Conservation (phyloP, 1,140 invertebrate genomes). For the Zophobas atratus region DNA sequence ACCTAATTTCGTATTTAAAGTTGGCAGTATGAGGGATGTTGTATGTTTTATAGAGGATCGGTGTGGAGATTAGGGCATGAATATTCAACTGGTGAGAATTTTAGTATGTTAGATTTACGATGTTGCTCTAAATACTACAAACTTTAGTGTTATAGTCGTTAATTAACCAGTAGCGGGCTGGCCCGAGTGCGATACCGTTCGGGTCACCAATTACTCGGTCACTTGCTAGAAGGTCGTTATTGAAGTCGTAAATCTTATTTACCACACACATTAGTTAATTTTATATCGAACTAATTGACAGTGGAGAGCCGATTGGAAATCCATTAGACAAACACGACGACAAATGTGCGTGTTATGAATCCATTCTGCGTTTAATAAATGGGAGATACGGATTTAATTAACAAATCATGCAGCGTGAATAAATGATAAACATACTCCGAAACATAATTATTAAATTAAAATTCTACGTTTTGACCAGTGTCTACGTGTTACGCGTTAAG, state of each 20-base stretch:
- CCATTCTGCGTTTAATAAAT: neutral
- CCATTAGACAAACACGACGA: conserved; percentile 12
- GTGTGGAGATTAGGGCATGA: conserved; percentile 35
- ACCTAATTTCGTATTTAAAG: conserved; percentile 38
- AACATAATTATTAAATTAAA: no score
- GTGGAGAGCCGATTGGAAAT: conserved; percentile 20
- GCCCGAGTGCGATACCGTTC: conserved; percentile 39
- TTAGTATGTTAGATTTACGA: conserved; percentile 43
- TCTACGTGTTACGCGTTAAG: no score
- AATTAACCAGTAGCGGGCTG: conserved; percentile 46
- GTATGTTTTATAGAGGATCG: conserved; percentile 41
- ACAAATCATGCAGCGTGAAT: no score
- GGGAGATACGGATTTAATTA: neutral
- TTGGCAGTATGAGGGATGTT: conserved; percentile 36
- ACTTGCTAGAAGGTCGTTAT: conserved; percentile 44
- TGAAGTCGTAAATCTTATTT: conserved; percentile 45
- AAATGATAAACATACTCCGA: no score
- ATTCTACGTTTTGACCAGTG: no score
- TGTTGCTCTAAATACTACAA: conserved; percentile 42
- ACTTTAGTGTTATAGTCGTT: conserved; percentile 47
- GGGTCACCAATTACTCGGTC: conserved; percentile 49
- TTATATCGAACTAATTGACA: conserved; percentile 42
- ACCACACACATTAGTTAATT: conserved; percentile 42
- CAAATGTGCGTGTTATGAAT: neutral
- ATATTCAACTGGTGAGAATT: conserved; percentile 43